Evolutionary conservation across 2,888 invertebrate genomes (phyloP).

Genomic region (Conus canariensis): DNA sequence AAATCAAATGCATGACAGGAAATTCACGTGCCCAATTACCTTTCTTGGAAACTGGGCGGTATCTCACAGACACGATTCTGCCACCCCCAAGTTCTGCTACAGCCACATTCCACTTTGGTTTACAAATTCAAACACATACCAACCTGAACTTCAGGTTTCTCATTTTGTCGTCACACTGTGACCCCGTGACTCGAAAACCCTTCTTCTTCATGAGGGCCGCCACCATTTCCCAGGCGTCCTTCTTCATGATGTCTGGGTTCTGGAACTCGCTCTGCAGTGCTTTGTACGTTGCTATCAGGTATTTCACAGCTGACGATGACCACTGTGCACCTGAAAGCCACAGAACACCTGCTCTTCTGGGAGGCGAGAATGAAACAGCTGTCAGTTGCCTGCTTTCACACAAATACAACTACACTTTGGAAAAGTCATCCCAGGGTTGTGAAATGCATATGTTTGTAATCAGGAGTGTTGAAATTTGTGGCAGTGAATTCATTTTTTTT

Average conservation of each 20-base stretch:
- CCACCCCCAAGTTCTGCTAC: too few relatives aligned
- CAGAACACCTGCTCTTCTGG: too few relatives aligned
- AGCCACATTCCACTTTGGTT: background rate
- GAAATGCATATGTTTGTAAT: too few relatives aligned
- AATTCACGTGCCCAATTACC: too few relatives aligned
- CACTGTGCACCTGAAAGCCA: background rate
- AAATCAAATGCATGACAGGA: too few relatives aligned
- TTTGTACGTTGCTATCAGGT: background rate
- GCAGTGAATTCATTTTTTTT: too few relatives aligned
- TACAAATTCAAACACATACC: background rate
- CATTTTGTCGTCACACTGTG: conserved; percentile 9
- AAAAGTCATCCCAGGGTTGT: too few relatives aligned
- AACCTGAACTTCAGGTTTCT: background rate
- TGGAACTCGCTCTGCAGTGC: background rate
- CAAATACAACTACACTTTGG: too few relatives aligned
- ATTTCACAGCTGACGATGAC: background rate
- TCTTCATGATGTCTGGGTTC: conserved; percentile 6
- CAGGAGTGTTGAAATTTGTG: too few relatives aligned
- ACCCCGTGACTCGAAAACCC: background rate
- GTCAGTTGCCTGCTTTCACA: too few relatives aligned
- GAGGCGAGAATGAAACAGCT: too few relatives aligned
- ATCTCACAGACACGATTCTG: background rate
- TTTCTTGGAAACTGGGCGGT: too few relatives aligned
- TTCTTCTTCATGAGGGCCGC: background rate
- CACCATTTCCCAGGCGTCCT: background rate